Evolutionary conservation across 2,888 invertebrate species (phyloP).

Genomic region (Formica aserva): DNA sequence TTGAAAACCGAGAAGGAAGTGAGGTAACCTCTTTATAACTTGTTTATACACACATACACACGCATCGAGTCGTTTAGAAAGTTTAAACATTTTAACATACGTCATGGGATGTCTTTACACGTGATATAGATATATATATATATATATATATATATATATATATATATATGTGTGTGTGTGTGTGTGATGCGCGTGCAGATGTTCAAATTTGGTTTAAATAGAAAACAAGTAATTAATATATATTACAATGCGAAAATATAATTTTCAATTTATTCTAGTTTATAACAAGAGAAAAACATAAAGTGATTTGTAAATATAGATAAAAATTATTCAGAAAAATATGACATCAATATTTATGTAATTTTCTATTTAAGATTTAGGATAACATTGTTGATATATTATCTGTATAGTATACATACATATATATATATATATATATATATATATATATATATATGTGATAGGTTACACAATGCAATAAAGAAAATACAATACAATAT

Average conservation of each 20-base stretch:
- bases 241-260: background rate
- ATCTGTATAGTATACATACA: background rate
- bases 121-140: too few species aligned
- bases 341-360: background rate
- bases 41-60: background rate
- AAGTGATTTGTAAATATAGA: background rate
- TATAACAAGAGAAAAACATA: background rate
- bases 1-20: constrained; percentile 63
- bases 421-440: too few species aligned
- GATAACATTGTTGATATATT: background rate
- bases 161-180: background rate
- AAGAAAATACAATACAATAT: background rate
- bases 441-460: too few species aligned
- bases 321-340: background rate
- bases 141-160: too few species aligned
- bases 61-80: background rate
- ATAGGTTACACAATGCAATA: background rate
- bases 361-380: constrained; percentile 12
- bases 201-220: background rate
- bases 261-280: background rate
- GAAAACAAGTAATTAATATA: background rate
- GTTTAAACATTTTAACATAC: background rate
- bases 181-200: background rate
- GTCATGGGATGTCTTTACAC: background rate
- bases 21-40: constrained; percentile 64